Base-by-base conservation (phyloP, 2,888 invertebrate genomes). In the Acleris cristana region DNA sequence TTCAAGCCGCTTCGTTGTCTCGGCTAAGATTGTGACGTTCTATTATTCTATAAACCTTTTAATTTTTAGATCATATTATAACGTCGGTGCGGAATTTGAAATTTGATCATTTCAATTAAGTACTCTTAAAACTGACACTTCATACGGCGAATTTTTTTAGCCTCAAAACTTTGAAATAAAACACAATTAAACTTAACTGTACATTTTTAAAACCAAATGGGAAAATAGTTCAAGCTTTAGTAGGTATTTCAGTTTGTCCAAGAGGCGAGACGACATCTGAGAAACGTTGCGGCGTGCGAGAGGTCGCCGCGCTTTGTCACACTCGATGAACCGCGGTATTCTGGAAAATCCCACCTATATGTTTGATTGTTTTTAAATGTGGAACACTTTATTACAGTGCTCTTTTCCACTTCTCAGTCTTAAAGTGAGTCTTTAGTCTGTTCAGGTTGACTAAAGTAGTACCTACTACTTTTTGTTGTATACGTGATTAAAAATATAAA, bases 261-360 rank as follows among this genome's bases (percentile, higher is more conserved):
- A 48, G 68, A 60, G 56, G 45, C 49, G 59, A 66, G 68, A 68
- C 74, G 80, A 78, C 78, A 72, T 66, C 70, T 82, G 81, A 81
- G 83, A 84, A 86, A 84, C 80, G 85, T 79, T 82, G 83, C 73
- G 85, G 82, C 69, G 61, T 69, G 72, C 71, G 59, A 70, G 74
- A 73, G 81, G 77, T 82, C 81, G 76, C 77, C 75, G 76, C 79
- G 72, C 81, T 87, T 86, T 85, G 84, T 87, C 74, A 78, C 74
- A 72, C 76, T 83, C 84, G 80, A 75, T 78, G 75, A 70, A 69
- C 70, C 73, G 69, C 70, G 74, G 72, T 74, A 78, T 78, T 75
- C 77, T 72, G 76, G 73, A 73, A 74, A 60, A 63, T 70, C 2
- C 16, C 30, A 16, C 16, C 23, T 44, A 23, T 44, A 23, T 30